These are phyloP conservation scores for Acromyrmex charruanus DNA, from an alignment of 1,140 invertebrate genomes.

Conservation along the genomic window DNA sequence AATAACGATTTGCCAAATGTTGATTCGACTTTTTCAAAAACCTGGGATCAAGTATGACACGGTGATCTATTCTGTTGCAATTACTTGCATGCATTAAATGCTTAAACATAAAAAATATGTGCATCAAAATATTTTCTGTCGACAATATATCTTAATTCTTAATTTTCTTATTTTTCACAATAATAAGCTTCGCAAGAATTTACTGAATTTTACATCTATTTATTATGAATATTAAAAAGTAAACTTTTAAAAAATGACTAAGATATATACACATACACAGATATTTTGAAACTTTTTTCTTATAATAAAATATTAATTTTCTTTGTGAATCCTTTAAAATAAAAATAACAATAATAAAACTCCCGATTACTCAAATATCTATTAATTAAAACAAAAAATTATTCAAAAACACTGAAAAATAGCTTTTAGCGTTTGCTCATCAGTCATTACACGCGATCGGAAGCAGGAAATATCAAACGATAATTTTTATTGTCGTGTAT, in stretches of 20 bases:
- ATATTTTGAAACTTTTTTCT: neutral
- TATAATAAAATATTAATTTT: neutral
- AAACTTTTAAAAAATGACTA: neutral
- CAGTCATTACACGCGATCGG: slow-evolving; percentile 13
- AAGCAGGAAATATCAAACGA: slow-evolving; percentile 46
- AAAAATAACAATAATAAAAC: neutral
- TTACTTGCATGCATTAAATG: neutral
- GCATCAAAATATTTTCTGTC: neutral
- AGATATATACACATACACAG: neutral
- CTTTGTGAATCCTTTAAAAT: no score
- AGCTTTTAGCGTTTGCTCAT: neutral
- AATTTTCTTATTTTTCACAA: neutral
- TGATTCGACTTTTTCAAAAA: neutral
- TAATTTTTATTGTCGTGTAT: slow-evolving; percentile 21
- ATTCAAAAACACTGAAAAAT: neutral
- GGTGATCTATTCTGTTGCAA: neutral
- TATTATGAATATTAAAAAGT: neutral
- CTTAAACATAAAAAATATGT: neutral
- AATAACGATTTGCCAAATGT: neutral
- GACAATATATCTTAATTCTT: neutral
- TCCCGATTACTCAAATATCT: neutral
- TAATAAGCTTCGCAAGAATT: neutral
- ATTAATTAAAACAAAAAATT: neutral
- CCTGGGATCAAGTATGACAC: neutral
- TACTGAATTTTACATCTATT: neutral